A percentile compares a stretch with the other conserved stretches of the same genome.
Evolutionary conservation across 1,140 invertebrate genomes (phyloP).

Genomic region (Conopomorpha cramerella): DNA sequence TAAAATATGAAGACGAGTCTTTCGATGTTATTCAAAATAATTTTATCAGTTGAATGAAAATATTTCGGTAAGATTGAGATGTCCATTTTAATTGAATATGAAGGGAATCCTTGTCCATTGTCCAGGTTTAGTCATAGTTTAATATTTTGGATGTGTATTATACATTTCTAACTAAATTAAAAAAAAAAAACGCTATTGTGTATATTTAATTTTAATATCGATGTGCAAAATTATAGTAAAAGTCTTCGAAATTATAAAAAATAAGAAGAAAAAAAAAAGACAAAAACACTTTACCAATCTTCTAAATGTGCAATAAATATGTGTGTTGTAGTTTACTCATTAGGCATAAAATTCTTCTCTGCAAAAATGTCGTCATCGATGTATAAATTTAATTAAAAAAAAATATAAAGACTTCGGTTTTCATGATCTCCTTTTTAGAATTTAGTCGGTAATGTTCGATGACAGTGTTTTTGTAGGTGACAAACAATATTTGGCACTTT

Average conservation of each 20-base stretch:
- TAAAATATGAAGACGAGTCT: too few species aligned
- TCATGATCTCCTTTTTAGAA: constrained; percentile 40
- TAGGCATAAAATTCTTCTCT: constrained; percentile 51
- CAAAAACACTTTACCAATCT: constrained; percentile 57
- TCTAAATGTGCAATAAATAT: constrained; percentile 64
- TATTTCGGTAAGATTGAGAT: too few species aligned
- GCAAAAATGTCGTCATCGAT: constrained; percentile 34
- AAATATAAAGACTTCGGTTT: too few species aligned
- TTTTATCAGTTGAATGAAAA: too few species aligned
- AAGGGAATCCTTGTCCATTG: constrained; percentile 44
- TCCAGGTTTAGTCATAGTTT: constrained; percentile 54
- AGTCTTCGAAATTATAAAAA: constrained; percentile 60
- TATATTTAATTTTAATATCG: constrained; percentile 54
- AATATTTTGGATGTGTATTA: constrained; percentile 57
- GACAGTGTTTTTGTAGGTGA: constrained; percentile 36
- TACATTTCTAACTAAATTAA: constrained; percentile 49
- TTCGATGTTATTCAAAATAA: too few species aligned
- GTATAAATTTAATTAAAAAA: too few species aligned
- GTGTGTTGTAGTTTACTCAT: constrained; percentile 61
- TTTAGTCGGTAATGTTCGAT: too few species aligned
- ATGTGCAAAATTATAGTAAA: constrained; percentile 61
- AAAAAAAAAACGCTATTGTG: constrained; percentile 59
- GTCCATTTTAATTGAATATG: constrained; percentile 44
- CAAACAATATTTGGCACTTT: constrained; percentile 57
- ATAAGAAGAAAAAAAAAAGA: constrained; percentile 47